These are phyloP conservation scores for Callinectes sapidus DNA, from an alignment of 2,888 invertebrate genomes.

Conservation along the genomic window DNA sequence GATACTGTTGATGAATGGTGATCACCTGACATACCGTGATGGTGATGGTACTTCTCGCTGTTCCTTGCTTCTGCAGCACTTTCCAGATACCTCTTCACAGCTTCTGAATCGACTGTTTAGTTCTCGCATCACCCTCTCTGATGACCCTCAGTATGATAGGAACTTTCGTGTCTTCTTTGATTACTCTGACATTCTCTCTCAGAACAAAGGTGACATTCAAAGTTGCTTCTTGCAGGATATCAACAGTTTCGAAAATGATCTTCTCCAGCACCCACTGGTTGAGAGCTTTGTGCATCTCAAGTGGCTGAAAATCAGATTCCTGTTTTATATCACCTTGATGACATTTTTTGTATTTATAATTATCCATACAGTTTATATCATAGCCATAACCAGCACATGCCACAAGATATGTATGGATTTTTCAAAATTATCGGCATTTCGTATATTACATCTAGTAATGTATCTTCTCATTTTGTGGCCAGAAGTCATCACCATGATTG, in stretches of 20 bases:
- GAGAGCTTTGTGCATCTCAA: conserved; percentile 80
- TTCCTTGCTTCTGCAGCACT: conserved; percentile 78
- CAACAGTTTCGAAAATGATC: conserved; percentile 75
- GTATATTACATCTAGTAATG: conserved; percentile 78
- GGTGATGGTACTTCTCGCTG: conserved; percentile 77
- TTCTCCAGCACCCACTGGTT: conserved; percentile 80
- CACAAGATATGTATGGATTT: neutral
- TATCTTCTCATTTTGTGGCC: conserved; percentile 75
- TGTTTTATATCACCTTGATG: conserved; percentile 79
- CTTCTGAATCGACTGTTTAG: conserved; percentile 79
- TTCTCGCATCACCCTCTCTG: conserved; percentile 78
- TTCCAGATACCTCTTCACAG: conserved; percentile 77
- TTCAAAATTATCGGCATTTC: conserved; percentile 34
- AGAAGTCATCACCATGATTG: conserved; percentile 61
- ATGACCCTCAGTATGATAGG: conserved; percentile 76
- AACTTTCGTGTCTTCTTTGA: conserved; percentile 78
- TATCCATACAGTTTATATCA: conserved; percentile 78
- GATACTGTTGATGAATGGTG: conserved; percentile 77
- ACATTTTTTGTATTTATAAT: conserved; percentile 78
- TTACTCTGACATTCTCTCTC: conserved; percentile 76
- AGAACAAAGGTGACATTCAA: conserved; percentile 79
- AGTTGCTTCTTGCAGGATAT: conserved; percentile 79
- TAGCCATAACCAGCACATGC: conserved; percentile 22
- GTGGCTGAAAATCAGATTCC: conserved; percentile 79
- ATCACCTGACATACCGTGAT: conserved; percentile 77